Conservation (phyloP, 1,140 invertebrate genomes). For the Sycobia sp. region DNA sequence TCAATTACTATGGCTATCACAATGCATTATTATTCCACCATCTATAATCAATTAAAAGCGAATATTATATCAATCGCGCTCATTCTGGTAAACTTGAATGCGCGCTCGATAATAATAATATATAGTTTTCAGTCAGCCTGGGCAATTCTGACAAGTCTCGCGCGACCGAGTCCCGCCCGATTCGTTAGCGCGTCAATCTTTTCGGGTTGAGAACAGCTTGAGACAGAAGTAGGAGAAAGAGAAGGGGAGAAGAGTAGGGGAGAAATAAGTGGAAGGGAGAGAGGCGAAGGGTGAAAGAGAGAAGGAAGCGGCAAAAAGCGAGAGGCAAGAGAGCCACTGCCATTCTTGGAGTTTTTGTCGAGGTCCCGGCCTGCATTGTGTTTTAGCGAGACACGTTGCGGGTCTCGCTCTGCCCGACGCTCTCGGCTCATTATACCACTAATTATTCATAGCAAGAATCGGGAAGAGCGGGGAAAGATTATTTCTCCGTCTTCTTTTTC, state of each 20-base stretch:
- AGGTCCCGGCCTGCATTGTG: constrained; percentile 54
- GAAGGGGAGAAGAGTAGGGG: neutral
- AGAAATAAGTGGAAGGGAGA: constrained; percentile 15
- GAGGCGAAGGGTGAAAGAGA: neutral
- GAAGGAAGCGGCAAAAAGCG: neutral
- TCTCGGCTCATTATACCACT: constrained; percentile 63
- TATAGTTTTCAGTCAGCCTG: too few relatives aligned
- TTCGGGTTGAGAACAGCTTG: neutral
- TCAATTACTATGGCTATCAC: too few relatives aligned
- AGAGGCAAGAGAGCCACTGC: constrained; percentile 38
- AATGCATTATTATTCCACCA: too few relatives aligned
- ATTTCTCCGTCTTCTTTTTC: too few relatives aligned
- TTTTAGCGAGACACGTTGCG: constrained; percentile 56
- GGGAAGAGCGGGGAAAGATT: too few relatives aligned
- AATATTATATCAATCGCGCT: too few relatives aligned
- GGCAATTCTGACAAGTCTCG: too few relatives aligned
- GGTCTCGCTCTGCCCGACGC: constrained; percentile 53
- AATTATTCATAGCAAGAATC: constrained; percentile 58
- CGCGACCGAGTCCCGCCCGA: too few relatives aligned
- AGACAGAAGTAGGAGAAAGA: neutral
- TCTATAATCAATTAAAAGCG: too few relatives aligned
- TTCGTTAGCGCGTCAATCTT: too few relatives aligned
- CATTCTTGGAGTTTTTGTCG: constrained; percentile 54
- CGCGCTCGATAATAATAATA: too few relatives aligned
- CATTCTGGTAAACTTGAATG: too few relatives aligned